Conservation (phyloP, 2,113 vertebrate species). For the Macrotus californicus region DNA sequence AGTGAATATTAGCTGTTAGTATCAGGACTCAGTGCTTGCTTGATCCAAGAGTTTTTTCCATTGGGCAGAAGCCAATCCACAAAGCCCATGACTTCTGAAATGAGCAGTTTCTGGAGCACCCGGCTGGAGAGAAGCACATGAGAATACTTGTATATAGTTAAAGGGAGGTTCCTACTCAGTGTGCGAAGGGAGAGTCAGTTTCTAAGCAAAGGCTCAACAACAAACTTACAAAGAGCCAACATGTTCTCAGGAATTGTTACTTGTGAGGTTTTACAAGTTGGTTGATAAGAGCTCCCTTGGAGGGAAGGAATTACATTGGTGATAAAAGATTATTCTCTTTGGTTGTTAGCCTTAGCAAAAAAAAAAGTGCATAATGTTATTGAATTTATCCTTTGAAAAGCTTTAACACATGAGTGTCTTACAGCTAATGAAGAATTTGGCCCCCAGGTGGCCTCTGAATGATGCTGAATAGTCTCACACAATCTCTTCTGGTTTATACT, state of each 20-base stretch:
- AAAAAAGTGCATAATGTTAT: background rate
- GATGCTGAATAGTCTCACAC: background rate
- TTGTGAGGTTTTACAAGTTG: background rate
- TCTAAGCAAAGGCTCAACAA: background rate
- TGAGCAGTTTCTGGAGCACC: background rate
- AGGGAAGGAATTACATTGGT: background rate
- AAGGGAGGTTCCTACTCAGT: background rate
- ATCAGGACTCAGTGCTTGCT: background rate
- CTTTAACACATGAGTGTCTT: background rate
- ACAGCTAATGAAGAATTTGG: background rate
- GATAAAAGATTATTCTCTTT: background rate
- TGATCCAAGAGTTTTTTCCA: background rate
- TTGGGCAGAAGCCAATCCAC: background rate
- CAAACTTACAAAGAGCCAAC: background rate
- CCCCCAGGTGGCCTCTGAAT: background rate
- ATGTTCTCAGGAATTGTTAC: background rate
- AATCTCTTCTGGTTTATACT: background rate
- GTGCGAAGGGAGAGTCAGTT: background rate
- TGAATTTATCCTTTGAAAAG: constrained; percentile 9
- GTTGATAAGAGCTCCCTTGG: background rate
- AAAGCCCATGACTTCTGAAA: background rate
- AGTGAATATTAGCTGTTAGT: background rate
- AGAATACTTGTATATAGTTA: background rate
- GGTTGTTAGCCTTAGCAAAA: background rate
- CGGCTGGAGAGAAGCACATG: background rate